These are phyloP conservation scores for Noturus placidus DNA, from an alignment of 2,113 vertebrate species.

Conservation along the genomic window DNA sequence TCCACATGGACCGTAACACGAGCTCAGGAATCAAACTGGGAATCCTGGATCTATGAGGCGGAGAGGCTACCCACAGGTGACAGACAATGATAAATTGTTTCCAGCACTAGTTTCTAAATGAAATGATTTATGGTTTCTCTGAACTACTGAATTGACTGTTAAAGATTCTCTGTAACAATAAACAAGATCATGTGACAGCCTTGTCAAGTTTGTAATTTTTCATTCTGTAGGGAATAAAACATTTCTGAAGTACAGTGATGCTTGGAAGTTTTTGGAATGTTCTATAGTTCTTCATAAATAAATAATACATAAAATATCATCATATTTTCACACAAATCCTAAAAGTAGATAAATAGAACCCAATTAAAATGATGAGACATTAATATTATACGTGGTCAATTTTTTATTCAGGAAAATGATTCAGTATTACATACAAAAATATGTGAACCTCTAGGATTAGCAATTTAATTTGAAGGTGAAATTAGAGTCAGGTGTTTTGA, in stretches of 20 bases:
- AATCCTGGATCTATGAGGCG: not conserved
- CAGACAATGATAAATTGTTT: constrained; percentile 41
- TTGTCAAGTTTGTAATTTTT: not conserved
- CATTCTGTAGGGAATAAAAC: not conserved
- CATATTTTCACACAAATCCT: too few relatives aligned
- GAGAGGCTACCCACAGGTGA: constrained; percentile 10
- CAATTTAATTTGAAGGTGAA: too few relatives aligned
- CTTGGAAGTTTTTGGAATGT: too few relatives aligned
- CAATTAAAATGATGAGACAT: too few relatives aligned
- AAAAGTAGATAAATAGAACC: too few relatives aligned
- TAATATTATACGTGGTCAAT: too few relatives aligned
- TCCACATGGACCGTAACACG: not conserved
- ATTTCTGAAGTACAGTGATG: not conserved
- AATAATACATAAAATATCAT: too few relatives aligned
- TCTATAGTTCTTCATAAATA: too few relatives aligned
- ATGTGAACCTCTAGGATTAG: too few relatives aligned
- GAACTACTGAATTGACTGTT: not conserved
- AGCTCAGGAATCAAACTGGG: not conserved
- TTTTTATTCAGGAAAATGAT: too few relatives aligned
- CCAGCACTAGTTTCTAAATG: constrained; percentile 5
- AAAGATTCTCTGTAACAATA: not conserved
- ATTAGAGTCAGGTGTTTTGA: too few relatives aligned
- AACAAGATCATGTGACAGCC: not conserved
- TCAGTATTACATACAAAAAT: too few relatives aligned
- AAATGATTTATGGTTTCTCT: constrained; percentile 9